Base-by-base conservation (phyloP, 2,888 invertebrate species). In the Carabus problematicus region DNA sequence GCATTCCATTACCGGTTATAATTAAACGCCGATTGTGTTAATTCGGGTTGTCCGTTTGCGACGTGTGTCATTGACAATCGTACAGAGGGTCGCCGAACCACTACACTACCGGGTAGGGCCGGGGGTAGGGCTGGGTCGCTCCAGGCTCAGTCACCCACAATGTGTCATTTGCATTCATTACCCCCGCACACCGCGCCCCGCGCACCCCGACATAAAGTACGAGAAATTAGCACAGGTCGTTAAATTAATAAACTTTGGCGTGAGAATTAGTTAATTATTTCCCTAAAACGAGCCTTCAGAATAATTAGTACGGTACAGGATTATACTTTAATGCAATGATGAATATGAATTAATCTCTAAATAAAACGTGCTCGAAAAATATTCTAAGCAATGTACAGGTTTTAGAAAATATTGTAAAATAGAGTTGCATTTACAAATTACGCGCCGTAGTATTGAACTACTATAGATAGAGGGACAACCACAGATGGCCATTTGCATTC, bases 131-230 rank as follows among this genome's bases (percentile, higher is more conserved):
- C n/a, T n/a, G n/a, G n/a, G n/a, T n/a, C n/a, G n/a, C n/a, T n/a
- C n/a, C n/a, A n/a, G n/a, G n/a, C n/a, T n/a, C n/a, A n/a, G n/a
- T n/a, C n/a, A n/a, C n/a, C 29, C 61, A 29, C 63, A 54, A 63
- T 54, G 54, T 63, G 63, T 63, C 63, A 63, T 63, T 63, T 63
- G 63, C 63, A 63, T 63, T 63, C 63, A 54, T 16, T 47, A 54
- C 52, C 40, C 42, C 54, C 6, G 49, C n/a, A n/a, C n/a, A n/a
- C n/a, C n/a, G n/a, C n/a, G n/a, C n/a, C n/a, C n/a, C n/a, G n/a
- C n/a, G n/a, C n/a, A n/a, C n/a, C n/a, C n/a, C n/a, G n/a, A n/a
- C n/a, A 54, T 41, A 54, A 41, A 19, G 60, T n/a, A 40, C 3
- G 56, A 19, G 40, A 29, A 29, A 29, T 56, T 40, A 61, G 47